Evolutionary conservation across 2,113 vertebrate genomes (phyloP), one percentile per base, ranked within the genome.

Genomic region (Tetrao urogallus): DNA sequence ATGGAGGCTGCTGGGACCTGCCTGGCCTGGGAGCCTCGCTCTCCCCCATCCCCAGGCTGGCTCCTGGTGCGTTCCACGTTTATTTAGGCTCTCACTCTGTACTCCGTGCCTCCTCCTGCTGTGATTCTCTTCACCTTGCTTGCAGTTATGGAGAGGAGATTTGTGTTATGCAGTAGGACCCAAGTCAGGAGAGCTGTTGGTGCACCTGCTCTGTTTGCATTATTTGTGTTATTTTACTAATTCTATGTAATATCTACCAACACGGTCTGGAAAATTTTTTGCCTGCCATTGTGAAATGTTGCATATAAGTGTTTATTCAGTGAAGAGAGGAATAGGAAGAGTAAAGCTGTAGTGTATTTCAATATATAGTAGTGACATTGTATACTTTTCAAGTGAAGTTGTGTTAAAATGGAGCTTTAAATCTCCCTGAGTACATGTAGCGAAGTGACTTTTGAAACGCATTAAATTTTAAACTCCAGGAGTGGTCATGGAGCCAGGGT

Each of bases 351-450:
- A 45, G 38, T 40, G 2, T 69, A 32, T 76, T 84, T 76, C 48
- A 64, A 5, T 75, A 5, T 75, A 13, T 32, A 58, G 42, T 9
- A 16, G 36, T 52, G 8, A 93, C 79, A 36, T 21, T 43, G 21
- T 20, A 27, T 57, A 14, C 56, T 14, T 64, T 80, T 88, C 40
- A 70, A 43, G 20, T 67, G 10, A 60, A 61, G 30, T 82, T 82
- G 22, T 72, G 32, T 78, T 92, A 43, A 89, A 90, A n/a, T 76
- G 11, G 7, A 73, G 70, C 22, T 87, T 77, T 38, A 61, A 34
- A 69, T 79, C 34, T 78, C 34, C 80, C 20, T 52, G 52, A 69
- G 48, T 32, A 80, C 57, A 28, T 65, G 19, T 11, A 70, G 21
- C 58, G 20, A 87, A 75, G 25, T 48, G 20, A 70, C 65, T 85